Evolutionary conservation across 1,140 invertebrate species (phyloP), one percentile per base, ranked within the genome.

Genomic region (Ips typographus): DNA sequence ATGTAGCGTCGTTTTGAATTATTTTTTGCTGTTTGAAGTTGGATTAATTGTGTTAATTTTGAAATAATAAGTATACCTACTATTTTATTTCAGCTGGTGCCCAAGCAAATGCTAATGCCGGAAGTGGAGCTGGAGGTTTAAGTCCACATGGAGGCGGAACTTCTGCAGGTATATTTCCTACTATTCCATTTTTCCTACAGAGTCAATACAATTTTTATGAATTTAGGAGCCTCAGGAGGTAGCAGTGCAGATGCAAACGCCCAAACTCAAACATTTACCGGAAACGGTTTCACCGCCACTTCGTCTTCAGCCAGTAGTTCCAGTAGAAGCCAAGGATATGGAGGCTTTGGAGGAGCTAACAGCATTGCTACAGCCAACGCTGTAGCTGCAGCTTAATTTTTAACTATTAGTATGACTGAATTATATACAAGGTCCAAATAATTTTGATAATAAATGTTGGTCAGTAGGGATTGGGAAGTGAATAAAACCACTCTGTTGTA

Each of bases 241-340:
- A 51, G 51, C 42, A 22, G 39, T 8, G 69, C 69, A 22, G 55
- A 61, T 55, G 69, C 69, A 4, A 65, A 66, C 56, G 62, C 69
- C 2, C 63, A 71, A 61, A 61, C 63, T 8, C 69, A 66, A 51
- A 60, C 44, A 22, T 71, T 71, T 38, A 60, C 6, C 3, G 69
- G 63, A 42, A 53, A 65, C 37, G 69, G 69, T 40, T 71, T 65
- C 38, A 53, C 56, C n/a, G 56, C 63, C 8, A 61, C 63, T 38
- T 71, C 69, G 22, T 65, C 69, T 22, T 71, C 63, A 1, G 63
- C 69, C 43, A 65, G 62, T 42, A 60, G 55, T 43, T 65, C 63
- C 3, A 65, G 63, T 55, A 65, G 56, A 60, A 55, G 37, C 40
- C 38, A 66, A 53, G 53, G 53, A 22, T 62, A 6, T 36, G 57